Evolutionary conservation across 2,113 vertebrate species (phyloP).

Genomic region (Periophthalmus modestus): DNA sequence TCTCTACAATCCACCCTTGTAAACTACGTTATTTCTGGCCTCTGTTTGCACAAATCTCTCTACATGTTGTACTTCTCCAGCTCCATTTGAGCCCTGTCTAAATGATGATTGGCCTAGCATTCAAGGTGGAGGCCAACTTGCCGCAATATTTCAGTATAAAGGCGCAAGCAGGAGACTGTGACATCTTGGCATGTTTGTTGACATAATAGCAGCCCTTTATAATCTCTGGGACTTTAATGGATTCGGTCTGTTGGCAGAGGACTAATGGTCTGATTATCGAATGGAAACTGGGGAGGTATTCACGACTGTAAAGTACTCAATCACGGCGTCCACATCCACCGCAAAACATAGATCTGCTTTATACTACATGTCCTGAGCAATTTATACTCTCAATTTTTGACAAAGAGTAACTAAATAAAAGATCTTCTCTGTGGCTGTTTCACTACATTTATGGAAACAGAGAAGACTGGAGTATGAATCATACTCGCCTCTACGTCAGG

Average conservation of each 20-base stretch:
- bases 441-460: conserved; percentile 22
- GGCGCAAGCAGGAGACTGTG: conserved; percentile 27
- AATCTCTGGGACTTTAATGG: conserved; percentile 55
- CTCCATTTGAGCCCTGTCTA: conserved; percentile 34
- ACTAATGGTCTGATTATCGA: conserved; percentile 26
- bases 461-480: background rate
- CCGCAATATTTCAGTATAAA: conserved; percentile 43
- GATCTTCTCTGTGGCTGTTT: conserved; percentile 12
- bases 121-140: conserved; percentile 23
- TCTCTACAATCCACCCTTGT: background rate
- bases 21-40: conserved; percentile 35
- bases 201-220: conserved; percentile 48
- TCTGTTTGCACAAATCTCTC: conserved; percentile 32
- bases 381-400: conserved; percentile 39
- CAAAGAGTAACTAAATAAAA: conserved; percentile 32
- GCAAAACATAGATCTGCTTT: conserved; percentile 29
- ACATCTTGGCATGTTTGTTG: conserved; percentile 60
- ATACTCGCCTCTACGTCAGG: background rate
- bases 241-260: conserved; percentile 54
- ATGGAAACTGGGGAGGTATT: conserved; percentile 35
- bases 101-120: conserved; percentile 34
- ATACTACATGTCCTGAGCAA: conserved; percentile 20
- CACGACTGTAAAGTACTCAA: conserved; percentile 44
- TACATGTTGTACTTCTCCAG: conserved; percentile 28
- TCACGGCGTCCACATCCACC: conserved; percentile 33